Conservation (phyloP, 2,113 vertebrate species). For the Leiothrix lutea region DNA sequence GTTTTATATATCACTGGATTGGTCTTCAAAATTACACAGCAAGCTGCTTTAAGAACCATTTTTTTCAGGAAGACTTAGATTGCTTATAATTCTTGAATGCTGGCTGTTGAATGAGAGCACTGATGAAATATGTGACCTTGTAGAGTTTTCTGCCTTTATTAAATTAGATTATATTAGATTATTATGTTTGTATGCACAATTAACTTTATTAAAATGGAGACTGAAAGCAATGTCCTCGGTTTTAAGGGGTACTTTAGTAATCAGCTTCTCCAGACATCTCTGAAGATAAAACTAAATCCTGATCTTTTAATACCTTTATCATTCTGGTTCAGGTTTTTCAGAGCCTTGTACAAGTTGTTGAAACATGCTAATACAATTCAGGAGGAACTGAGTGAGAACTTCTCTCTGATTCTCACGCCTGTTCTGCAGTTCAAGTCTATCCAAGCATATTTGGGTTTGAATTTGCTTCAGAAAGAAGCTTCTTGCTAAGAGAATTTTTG, state of each 20-base stretch:
- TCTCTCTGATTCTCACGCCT: neutral
- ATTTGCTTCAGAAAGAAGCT: neutral
- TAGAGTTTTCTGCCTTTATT: neutral
- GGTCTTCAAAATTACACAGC: neutral
- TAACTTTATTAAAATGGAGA: neutral
- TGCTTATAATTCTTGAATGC: neutral
- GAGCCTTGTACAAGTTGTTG: neutral
- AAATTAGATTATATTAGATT: neutral
- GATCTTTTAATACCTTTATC: neutral
- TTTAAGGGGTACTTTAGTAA: neutral
- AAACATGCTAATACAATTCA: neutral
- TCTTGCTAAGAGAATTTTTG: neutral
- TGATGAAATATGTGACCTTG: neutral
- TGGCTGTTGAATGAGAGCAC: neutral
- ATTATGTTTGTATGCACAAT: neutral
- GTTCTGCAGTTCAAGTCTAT: neutral
- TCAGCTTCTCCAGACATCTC: neutral
- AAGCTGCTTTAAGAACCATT: neutral
- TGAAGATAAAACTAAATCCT: neutral
- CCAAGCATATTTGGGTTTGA: neutral
- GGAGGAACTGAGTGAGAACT: neutral
- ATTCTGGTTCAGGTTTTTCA: neutral
- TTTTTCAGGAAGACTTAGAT: neutral
- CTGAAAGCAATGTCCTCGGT: neutral
- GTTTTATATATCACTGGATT: neutral